Base-by-base conservation (phyloP, 2,888 invertebrate genomes). In the Mythimna pallens region DNA sequence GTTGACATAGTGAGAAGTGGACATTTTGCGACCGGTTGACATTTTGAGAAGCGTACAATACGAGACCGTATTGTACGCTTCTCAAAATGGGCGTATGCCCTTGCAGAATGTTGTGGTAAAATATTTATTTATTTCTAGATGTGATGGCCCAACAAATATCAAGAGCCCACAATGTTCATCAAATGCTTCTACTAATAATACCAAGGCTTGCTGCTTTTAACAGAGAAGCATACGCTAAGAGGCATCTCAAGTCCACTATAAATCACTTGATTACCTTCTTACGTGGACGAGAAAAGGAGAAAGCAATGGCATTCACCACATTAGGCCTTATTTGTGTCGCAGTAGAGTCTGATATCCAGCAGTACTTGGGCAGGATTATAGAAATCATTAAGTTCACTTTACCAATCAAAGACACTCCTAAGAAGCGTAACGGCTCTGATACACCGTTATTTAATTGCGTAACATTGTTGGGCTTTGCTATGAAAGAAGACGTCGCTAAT, bases 161-260 rank as follows among this genome's bases (percentile, higher is more conserved):
- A 1, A 97, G 98, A 81, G 98, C 98, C 72, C 95, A 97, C 0
- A 97, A 98, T 94, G 98, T 99, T 30, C 99, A 99, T 88, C 98
- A 98, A 90, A 97, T 98, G 55, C 94, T 99, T 12, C 97, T 99
- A 76, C 97, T 98, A 69, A 97, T 99, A 74, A 96, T 99, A 83
- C 99, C 99, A 0, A 97, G 99, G 77, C 94, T 99, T 55, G 99
- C 99, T 10, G 99, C 99, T n/a, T 99, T 99, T 87, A 98, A 99
- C 90, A 97, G 97, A 70, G 97, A 98, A 65, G 97, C 97, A 64
- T 99, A 99, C 93, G 97, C 98, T 0, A 97, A 97, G 73, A 97
- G 97, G 83, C 98, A 99, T 92, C 94, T 99, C 0, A 97, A 97
- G 65, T 97, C 97, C 0, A 97, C 98, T 1, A 97, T 99, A 90